phyloP scores from a whole-genome alignment of 37 sponge, comb jelly and placozoan species.

The Theonella swinhoei region DNA sequence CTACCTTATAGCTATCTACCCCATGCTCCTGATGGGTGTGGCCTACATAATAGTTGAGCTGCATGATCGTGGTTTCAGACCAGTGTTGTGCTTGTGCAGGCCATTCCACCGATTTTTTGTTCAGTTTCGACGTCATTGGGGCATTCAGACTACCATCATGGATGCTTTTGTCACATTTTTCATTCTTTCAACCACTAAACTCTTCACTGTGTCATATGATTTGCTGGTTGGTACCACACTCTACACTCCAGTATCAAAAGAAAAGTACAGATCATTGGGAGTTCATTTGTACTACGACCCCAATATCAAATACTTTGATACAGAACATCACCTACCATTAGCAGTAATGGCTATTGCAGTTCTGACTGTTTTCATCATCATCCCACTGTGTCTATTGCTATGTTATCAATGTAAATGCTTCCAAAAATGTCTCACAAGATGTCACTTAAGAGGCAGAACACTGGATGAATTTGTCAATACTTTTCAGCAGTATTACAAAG shows the following conservation, averaged over 20 bases:
- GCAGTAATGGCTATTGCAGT: conserved; percentile 14
- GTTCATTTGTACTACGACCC: conserved; percentile 14
- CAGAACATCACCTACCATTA: conserved; percentile 35
- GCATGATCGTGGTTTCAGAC: neutral
- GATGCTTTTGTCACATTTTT: conserved; percentile 63
- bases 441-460: neutral
- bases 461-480: conserved; percentile 37
- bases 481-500: conserved; percentile 63
- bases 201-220: conserved; percentile 26
- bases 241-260: neutral
- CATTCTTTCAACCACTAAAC: conserved; percentile 59
- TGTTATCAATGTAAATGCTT: conserved; percentile 10
- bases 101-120: conserved; percentile 3
- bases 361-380: conserved; percentile 4
- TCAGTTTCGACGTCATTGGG: conserved; percentile 22
- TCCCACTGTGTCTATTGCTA: conserved; percentile 51
- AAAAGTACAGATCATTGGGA: too few relatives aligned
- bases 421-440: neutral
- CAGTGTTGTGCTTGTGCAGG: neutral
- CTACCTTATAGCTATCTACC: conserved; percentile 11
- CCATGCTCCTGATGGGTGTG: neutral
- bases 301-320: conserved; percentile 20
- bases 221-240: conserved; percentile 33
- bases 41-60: conserved; percentile 7
- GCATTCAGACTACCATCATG: conserved; percentile 33